Conservation (phyloP, 1,140 invertebrate genomes). For the Pseudomyrmex pallidus region DNA sequence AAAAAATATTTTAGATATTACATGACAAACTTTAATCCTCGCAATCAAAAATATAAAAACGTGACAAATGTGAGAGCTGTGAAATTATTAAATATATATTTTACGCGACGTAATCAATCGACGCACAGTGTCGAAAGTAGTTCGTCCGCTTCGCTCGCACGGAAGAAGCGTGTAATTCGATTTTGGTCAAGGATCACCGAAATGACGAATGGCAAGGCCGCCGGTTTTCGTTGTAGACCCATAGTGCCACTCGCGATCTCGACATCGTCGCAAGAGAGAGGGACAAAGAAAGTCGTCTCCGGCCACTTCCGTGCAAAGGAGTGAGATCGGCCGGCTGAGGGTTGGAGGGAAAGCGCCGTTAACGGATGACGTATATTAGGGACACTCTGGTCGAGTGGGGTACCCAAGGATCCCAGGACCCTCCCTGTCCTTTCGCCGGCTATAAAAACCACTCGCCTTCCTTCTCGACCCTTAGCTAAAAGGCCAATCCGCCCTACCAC, state of each 20-base stretch:
- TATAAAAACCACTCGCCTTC: constrained; percentile 86
- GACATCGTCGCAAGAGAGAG: constrained; percentile 62
- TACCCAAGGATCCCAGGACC: constrained; percentile 80
- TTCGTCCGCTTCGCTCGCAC: background rate
- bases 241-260: constrained; percentile 59
- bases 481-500: constrained; percentile 81
- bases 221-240: constrained; percentile 49
- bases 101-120: too few relatives aligned
- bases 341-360: constrained; percentile 77
- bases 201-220: constrained; percentile 47
- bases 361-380: constrained; percentile 86
- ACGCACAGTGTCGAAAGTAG: background rate
- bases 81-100: background rate
- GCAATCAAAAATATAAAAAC: background rate
- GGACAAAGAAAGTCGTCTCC: constrained; percentile 68
- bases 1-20: constrained; percentile 7
- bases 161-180: constrained; percentile 51
- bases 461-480: constrained; percentile 84
- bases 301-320: constrained; percentile 65
- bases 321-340: constrained; percentile 52
- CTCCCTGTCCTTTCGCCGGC: constrained; percentile 83
- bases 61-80: background rate
- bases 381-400: constrained; percentile 85
- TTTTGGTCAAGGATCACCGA: constrained; percentile 47
- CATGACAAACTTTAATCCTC: background rate